phyloP scores from a whole-genome alignment of 2,113 vertebrate genomes.

The Prionailurus viverrinus region DNA sequence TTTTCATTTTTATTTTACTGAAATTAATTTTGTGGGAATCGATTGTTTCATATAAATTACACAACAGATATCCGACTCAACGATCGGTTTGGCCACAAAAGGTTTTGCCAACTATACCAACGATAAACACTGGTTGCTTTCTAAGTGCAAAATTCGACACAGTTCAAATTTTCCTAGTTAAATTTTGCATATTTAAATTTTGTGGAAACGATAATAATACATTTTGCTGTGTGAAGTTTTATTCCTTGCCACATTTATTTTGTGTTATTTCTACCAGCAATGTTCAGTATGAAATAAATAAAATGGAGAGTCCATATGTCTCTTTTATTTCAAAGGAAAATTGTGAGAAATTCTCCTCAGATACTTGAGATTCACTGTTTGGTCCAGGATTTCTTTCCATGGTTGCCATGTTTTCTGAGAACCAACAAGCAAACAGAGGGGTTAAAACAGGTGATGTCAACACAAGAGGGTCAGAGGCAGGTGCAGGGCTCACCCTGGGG shows the following conservation, averaged over 20 bases:
- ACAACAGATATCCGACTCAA: not conserved
- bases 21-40: not conserved
- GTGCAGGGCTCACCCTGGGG: rapidly evolving
- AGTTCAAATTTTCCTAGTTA: not conserved
- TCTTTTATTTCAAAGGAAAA: constrained; percentile 57
- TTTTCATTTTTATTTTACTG: not conserved
- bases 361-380: not conserved
- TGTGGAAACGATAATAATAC: not conserved
- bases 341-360: constrained; percentile 32
- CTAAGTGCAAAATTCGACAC: not conserved
- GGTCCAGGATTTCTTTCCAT: constrained; percentile 10
- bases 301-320: constrained; percentile 24
- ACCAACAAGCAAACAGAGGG: not conserved
- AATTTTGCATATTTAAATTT: constrained; percentile 16
- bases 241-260: constrained; percentile 27
- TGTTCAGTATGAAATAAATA: constrained; percentile 67
- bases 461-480: not conserved
- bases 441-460: no score
- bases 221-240: constrained; percentile 1
- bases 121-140: not conserved
- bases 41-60: not conserved
- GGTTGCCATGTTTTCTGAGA: not conserved
- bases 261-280: constrained; percentile 59
- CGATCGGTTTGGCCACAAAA: not conserved
- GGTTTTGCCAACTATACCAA: not conserved